Conservation (phyloP, 2,888 invertebrate species). For the Hedychridium roseum region DNA sequence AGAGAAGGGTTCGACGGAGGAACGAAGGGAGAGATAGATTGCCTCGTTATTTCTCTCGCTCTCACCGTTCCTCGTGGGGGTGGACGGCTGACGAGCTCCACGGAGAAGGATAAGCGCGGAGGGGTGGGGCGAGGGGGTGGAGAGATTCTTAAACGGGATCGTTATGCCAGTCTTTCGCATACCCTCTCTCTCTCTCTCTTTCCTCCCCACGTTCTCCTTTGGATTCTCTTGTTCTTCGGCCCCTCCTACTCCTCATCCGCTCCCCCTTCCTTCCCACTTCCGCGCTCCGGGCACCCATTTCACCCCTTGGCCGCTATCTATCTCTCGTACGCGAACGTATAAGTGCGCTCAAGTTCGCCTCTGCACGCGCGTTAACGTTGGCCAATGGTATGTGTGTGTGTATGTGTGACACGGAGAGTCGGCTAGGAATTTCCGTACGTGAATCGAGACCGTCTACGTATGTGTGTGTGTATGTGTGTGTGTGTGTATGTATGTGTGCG, state of each 20-base stretch:
- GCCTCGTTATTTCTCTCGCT: constrained; percentile 29
- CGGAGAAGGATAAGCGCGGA: constrained; percentile 24
- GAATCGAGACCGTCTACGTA: too few species aligned
- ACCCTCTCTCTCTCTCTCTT: constrained; percentile 28
- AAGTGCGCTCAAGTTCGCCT: neutral
- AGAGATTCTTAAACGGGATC: constrained; percentile 60
- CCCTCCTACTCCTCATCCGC: constrained; percentile 13
- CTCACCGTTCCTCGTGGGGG: too few species aligned
- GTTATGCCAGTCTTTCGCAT: constrained; percentile 56
- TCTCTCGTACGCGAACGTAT: too few species aligned
- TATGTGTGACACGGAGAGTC: neutral
- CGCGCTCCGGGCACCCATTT: constrained; percentile 12
- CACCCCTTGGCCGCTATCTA: constrained; percentile 14
- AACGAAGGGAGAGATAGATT: constrained; percentile 34
- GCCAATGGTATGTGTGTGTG: constrained; percentile 1
- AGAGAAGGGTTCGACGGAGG: constrained; percentile 12
- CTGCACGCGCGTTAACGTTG: neutral
- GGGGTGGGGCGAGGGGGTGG: constrained; percentile 19
- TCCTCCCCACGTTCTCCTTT: constrained; percentile 15
- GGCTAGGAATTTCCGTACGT: too few species aligned
- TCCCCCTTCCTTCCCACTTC: constrained; percentile 12
- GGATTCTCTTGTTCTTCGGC: constrained; percentile 17
- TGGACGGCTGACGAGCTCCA: too few species aligned
- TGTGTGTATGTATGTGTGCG: constrained; percentile 3
- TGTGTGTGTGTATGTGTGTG: constrained; percentile 1